These are phyloP conservation scores for Drepana arcuata DNA, from an alignment of 1,140 invertebrate species.

Conservation along the genomic window DNA sequence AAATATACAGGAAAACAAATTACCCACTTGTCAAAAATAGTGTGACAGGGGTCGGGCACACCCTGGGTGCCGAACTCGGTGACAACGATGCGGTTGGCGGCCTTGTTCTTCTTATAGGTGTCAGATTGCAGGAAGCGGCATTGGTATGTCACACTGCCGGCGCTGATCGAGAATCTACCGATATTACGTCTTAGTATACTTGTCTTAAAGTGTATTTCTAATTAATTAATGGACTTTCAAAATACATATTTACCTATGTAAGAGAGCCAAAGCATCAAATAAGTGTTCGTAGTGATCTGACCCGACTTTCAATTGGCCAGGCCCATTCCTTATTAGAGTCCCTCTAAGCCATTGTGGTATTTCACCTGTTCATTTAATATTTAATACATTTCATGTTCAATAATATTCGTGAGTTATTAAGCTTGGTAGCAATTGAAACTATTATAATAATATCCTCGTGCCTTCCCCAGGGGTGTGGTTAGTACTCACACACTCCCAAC, in stretches of 20 bases:
- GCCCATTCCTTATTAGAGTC: constrained; percentile 85
- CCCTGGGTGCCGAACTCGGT: constrained; percentile 87
- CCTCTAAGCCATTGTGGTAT: constrained; percentile 87
- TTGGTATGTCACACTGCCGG: constrained; percentile 83
- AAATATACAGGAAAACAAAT: too few relatives aligned
- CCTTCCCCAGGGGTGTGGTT: too few relatives aligned
- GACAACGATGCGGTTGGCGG: constrained; percentile 83
- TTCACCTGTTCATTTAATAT: too few relatives aligned
- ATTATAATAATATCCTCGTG: too few relatives aligned
- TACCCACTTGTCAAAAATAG: constrained; percentile 81
- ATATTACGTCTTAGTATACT: too few relatives aligned
- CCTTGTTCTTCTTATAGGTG: constrained; percentile 79
- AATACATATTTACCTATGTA: constrained; percentile 76
- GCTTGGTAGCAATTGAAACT: too few relatives aligned
- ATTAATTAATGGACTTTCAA: not conserved
- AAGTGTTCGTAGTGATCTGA: constrained; percentile 82
- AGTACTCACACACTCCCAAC: too few relatives aligned
- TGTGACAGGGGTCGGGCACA: constrained; percentile 84
- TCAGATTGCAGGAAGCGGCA: constrained; percentile 83
- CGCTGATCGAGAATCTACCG: constrained; percentile 81
- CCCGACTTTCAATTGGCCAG: constrained; percentile 84
- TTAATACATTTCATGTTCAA: too few relatives aligned
- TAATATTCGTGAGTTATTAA: too few relatives aligned
- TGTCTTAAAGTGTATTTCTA: constrained; percentile 2
- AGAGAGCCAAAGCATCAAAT: constrained; percentile 86